Base-by-base conservation (phyloP, 2,888 invertebrate species). In the Hyposoter dolosus region DNA sequence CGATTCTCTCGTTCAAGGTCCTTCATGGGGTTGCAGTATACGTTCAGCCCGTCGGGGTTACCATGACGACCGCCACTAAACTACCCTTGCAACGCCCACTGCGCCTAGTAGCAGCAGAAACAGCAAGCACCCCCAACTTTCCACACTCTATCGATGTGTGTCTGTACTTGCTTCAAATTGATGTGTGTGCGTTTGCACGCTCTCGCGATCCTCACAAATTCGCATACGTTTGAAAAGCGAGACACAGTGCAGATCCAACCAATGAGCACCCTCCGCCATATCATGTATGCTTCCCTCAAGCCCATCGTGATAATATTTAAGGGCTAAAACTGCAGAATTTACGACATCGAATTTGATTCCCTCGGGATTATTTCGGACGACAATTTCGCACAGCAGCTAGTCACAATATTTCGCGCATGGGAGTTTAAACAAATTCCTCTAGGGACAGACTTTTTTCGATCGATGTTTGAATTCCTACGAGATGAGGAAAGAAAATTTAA, bases 61-160 rank as follows among this genome's bases (percentile, higher is more conserved):
- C 94, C 93, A 94, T 94, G 93, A 91, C 94, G 93, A 94, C 94
- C 94, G 94, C 94, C 94, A 89, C 92, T 92, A 92, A 92, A 92
- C 93, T 93, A 93, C 92, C 93, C 93, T 92, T 93, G 93, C 93
- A 93, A 92, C 93, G 91, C 91, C 91, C 92, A 90, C 83, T 83
- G 87, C 86, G 83, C 84, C 87, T 77, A 82, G 82, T 90, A 89
- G 90, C 91, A 91, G 90, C 89, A 88, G 91, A 91, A 87, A 85
- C 90, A 90, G 91, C 91, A 28, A 90, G 90, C 89, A 88, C 91
- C 91, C 85, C 79, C 90, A 89, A 92, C 91, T 93, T 92, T 92
- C 91, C 40, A 40, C 90, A 91, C 91, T 92, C 92, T 91, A 87
- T 85, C 81, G 84, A 75, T 79, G 68, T 82, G 43, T 66, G 47